Evolutionary conservation across 1,140 invertebrate species (phyloP).

Genomic region (Nebria ingens): DNA sequence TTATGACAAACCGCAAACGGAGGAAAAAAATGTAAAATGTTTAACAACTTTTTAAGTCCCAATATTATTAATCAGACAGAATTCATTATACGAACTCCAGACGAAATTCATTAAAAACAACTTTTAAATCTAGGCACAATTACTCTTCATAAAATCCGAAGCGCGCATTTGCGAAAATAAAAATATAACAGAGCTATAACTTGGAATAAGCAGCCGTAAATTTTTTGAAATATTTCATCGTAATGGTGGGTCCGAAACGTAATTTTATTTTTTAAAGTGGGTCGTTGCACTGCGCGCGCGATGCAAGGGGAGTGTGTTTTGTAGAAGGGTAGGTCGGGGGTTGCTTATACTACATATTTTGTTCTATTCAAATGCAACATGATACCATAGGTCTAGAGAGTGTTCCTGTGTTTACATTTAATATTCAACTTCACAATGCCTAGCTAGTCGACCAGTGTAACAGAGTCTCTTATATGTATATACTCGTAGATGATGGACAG

Average conservation of each 20-base stretch:
- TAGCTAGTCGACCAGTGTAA: neutral
- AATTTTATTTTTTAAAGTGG: too few species aligned
- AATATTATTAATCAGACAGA: too few species aligned
- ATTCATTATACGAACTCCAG: too few species aligned
- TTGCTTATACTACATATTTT: neutral
- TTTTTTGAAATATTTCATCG: too few species aligned
- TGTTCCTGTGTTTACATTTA: neutral
- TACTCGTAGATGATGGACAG: neutral
- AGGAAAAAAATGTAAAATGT: too few species aligned
- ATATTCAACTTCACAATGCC: conserved; percentile 6
- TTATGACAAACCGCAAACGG: too few species aligned
- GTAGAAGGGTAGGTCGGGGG: neutral
- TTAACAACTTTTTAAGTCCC: too few species aligned
- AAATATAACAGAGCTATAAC: neutral
- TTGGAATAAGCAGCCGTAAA: too few species aligned
- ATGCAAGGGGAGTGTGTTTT: neutral
- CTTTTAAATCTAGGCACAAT: too few species aligned
- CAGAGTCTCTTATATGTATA: neutral
- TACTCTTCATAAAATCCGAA: neutral
- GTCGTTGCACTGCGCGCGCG: too few species aligned
- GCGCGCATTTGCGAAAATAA: neutral
- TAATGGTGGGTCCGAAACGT: too few species aligned
- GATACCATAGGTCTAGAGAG: conserved; percentile 2
- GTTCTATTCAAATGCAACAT: conserved; percentile 4
- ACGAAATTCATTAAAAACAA: neutral